A percentile compares a stretch with the other conserved stretches of the same genome.
Evolutionary conservation across 2,888 invertebrate species (phyloP).

Genomic region (Sympetrum striolatum): DNA sequence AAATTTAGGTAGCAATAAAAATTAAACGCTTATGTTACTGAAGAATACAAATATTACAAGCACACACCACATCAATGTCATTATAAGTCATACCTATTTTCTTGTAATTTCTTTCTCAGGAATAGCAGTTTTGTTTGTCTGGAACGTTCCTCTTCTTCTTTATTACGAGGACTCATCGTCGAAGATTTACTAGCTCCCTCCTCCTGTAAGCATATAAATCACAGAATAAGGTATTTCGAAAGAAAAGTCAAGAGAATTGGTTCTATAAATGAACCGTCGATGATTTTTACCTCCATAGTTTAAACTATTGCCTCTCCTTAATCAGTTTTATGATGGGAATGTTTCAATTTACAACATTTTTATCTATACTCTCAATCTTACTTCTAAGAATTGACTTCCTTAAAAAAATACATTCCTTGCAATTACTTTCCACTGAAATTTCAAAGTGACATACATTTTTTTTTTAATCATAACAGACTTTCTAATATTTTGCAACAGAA

Average conservation of each 20-base stretch:
- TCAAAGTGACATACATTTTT: neutral
- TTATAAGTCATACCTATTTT: slow-evolving; percentile 56
- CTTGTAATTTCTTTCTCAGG: slow-evolving; percentile 56
- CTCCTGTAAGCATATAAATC: slow-evolving; percentile 53
- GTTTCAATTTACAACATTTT: neutral
- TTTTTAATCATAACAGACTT: neutral
- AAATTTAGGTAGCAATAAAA: neutral
- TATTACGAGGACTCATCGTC: slow-evolving; percentile 58
- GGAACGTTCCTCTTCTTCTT: slow-evolving; percentile 50
- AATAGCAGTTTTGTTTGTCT: slow-evolving; percentile 42
- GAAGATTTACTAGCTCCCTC: slow-evolving; percentile 59
- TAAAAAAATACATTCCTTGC: neutral
- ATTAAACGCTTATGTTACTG: neutral
- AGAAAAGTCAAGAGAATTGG: neutral
- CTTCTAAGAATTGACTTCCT: neutral
- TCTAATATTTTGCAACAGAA: neutral
- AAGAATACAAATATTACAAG: neutral
- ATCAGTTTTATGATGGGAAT: neutral
- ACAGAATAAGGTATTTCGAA: neutral
- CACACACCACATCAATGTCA: neutral
- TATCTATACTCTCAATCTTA: neutral
- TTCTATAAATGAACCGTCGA: neutral
- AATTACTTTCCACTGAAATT: neutral
- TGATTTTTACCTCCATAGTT: neutral
- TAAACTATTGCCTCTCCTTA: neutral